Percentiles rank a stretch among this genome's conserved stretches.
These are phyloP conservation scores for Hylaea fasciaria DNA, from an alignment of 2,888 invertebrate species.

Conservation along the genomic window DNA sequence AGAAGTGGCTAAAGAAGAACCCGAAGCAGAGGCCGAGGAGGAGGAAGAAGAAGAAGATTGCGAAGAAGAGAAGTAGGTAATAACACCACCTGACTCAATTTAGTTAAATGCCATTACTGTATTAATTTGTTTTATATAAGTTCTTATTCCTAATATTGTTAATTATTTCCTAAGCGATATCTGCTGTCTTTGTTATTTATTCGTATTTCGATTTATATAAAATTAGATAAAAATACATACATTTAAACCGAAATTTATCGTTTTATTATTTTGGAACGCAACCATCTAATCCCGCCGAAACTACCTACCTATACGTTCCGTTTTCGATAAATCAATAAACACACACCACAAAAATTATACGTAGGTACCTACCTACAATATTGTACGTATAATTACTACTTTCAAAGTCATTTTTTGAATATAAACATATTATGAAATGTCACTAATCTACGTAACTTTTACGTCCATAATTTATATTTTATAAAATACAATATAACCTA, in stretches of 20 bases:
- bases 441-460: too few relatives aligned
- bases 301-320: too few relatives aligned
- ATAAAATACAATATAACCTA: too few relatives aligned
- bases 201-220: slow-evolving; percentile 5
- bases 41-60: slow-evolving; percentile 49
- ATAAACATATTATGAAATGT: too few relatives aligned
- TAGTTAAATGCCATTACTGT: slow-evolving; percentile 47
- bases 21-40: slow-evolving; percentile 53
- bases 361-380: too few relatives aligned
- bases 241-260: background rate
- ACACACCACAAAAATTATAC: too few relatives aligned
- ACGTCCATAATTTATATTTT: too few relatives aligned
- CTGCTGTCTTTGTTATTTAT: slow-evolving; percentile 2
- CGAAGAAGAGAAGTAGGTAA: slow-evolving; percentile 57
- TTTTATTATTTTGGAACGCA: background rate
- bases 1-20: slow-evolving; percentile 59
- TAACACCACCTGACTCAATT: slow-evolving; percentile 15
- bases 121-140: slow-evolving; percentile 41
- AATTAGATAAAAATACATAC: background rate
- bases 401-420: too few relatives aligned
- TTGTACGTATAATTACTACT: too few relatives aligned
- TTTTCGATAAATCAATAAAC: too few relatives aligned
- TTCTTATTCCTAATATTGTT: slow-evolving; percentile 20
- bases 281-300: too few relatives aligned
- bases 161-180: slow-evolving; percentile 26